Percentiles rank a stretch among this genome's conserved stretches.
Conservation (phyloP, 2,888 invertebrate species). For the Nemurella pictetii region DNA sequence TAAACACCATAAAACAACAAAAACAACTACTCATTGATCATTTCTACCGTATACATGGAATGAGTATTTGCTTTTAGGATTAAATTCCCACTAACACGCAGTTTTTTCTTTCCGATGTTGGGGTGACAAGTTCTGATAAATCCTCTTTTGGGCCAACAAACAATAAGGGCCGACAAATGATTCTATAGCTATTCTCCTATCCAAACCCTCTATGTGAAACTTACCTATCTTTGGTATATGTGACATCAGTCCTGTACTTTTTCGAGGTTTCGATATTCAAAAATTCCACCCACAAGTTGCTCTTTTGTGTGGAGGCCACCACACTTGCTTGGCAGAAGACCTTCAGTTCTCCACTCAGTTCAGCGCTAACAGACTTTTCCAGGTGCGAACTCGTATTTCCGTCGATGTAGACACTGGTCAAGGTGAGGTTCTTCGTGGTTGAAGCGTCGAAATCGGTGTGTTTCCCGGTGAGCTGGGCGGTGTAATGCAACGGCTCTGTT, state of each 20-base stretch:
- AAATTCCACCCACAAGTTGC: conserved; percentile 33
- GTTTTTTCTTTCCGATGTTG: no score
- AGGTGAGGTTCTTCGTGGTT: conserved; percentile 39
- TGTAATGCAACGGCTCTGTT: conserved; percentile 42
- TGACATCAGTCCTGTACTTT: conserved; percentile 36
- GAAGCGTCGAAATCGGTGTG: conserved; percentile 17
- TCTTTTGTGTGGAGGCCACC: conserved; percentile 4
- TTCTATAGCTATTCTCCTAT: neutral
- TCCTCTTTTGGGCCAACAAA: no score
- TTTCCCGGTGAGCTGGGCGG: conserved; percentile 30
- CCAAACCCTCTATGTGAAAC: no score
- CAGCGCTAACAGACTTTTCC: conserved; percentile 43
- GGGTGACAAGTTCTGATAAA: no score
- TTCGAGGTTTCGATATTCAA: conserved; percentile 39
- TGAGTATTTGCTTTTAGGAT: no score
- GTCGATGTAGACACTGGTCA: conserved; percentile 44
- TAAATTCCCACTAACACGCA: no score
- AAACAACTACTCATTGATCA: no score
- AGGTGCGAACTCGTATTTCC: conserved; percentile 42
- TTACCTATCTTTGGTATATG: conserved; percentile 35
- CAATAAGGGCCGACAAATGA: no score
- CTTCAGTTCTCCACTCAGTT: conserved; percentile 25
- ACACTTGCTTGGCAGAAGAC: conserved; percentile 17
- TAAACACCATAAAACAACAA: no score
- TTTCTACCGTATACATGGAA: no score